These are phyloP conservation scores for Cryptops parisi DNA, from an alignment of 2,888 invertebrate species.

Conservation along the genomic window DNA sequence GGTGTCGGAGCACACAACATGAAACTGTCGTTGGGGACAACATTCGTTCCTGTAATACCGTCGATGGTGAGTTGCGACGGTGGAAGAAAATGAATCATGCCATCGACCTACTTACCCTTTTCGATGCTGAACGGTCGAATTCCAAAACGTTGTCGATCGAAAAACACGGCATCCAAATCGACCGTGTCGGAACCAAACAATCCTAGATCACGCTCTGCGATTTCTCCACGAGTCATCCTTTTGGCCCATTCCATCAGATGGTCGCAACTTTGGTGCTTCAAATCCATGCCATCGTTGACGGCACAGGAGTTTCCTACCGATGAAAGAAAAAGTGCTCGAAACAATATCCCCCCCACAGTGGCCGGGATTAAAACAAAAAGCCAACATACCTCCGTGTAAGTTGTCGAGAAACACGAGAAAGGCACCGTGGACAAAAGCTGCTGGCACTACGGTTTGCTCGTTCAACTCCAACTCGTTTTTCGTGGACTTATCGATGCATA, in stretches of 20 bases:
- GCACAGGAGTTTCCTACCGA: no score
- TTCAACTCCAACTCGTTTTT: no score
- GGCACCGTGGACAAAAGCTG: slow-evolving; percentile 66
- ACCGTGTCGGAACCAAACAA: neutral
- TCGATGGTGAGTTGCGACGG: no score
- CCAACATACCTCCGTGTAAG: no score
- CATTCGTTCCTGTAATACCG: no score
- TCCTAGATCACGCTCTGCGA: neutral
- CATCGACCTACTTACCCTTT: slow-evolving; percentile 15
- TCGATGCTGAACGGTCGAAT: slow-evolving; percentile 21
- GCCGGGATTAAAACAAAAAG: no score
- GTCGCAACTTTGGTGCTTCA: neutral
- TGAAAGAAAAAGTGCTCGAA: no score
- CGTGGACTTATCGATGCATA: slow-evolving; percentile 35
- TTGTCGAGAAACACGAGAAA: slow-evolving; percentile 80
- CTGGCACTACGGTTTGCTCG: neutral
- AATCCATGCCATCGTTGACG: neutral
- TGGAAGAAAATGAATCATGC: neutral
- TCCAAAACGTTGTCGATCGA: neutral
- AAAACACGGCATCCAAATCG: neutral
- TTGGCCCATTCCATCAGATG: neutral
- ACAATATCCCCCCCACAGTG: no score
- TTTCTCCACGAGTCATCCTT: no score
- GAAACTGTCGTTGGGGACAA: no score
- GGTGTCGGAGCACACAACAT: slow-evolving; percentile 64